Evolutionary conservation across 1,140 invertebrate genomes (phyloP).

Genomic region (Meloidogyne floridensis): DNA sequence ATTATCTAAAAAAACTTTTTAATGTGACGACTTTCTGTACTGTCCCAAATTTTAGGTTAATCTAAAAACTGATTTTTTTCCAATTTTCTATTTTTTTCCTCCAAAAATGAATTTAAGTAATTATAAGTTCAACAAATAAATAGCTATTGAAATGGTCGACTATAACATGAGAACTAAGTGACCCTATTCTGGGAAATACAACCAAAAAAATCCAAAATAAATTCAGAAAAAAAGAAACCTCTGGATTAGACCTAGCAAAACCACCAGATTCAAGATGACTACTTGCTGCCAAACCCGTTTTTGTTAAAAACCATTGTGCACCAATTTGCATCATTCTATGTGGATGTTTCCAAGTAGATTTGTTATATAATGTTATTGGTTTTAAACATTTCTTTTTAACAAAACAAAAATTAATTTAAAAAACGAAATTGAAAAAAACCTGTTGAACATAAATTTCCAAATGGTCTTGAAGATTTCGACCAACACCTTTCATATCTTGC

Average conservation of each 20-base stretch:
- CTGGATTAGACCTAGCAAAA: constrained; percentile 66
- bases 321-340: constrained; percentile 70
- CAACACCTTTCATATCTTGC: constrained; percentile 63
- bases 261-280: constrained; percentile 69
- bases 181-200: no score
- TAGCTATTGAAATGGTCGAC: no score
- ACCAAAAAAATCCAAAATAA: background rate
- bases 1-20: no score
- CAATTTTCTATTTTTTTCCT: no score
- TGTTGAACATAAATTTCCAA: constrained; percentile 69
- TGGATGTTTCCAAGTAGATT: constrained; percentile 70
- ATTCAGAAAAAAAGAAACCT: constrained; percentile 27
- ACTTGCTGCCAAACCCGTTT: constrained; percentile 58
- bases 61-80: no score
- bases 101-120: no score
- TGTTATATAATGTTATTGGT: constrained; percentile 69
- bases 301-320: constrained; percentile 68
- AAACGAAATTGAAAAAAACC: constrained; percentile 22
- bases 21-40: no score
- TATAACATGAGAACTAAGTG: no score
- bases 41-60: no score
- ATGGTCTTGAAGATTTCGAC: constrained; percentile 64
- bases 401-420: constrained; percentile 3
- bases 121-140: no score
- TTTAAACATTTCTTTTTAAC: constrained; percentile 65